A percentile compares a stretch with the other conserved stretches of the same genome.
These are phyloP conservation scores for Aurelia sp. DNA, from an alignment of 30 jellyfish, hydroid and myxozoan genomes.

Conservation along the genomic window DNA sequence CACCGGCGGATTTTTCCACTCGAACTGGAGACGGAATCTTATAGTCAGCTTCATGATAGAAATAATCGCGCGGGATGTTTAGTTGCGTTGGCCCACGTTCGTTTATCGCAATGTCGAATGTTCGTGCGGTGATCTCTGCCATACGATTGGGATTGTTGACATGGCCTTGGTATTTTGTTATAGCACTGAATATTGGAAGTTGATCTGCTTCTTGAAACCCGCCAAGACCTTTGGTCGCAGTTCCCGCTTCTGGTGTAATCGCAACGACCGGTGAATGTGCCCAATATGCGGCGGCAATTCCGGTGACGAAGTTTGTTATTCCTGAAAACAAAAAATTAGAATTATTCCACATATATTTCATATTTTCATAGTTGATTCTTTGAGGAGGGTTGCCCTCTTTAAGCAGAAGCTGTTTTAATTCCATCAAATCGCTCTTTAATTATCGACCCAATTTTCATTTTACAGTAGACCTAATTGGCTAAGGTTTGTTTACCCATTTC, in stretches of 20 bases:
- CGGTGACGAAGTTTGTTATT: conserved; percentile 84
- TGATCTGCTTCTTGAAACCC: conserved; percentile 94
- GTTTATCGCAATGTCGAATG: conserved; percentile 83
- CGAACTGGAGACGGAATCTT: conserved; percentile 72
- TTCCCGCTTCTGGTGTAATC: conserved; percentile 96
- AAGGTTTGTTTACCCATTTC: too few species aligned
- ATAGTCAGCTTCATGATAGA: conserved; percentile 76
- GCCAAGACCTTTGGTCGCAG: conserved; percentile 85
- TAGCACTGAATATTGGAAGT: conserved; percentile 67
- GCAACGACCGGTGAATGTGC: conserved; percentile 92
- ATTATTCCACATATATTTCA: background rate
- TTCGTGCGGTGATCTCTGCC: conserved; percentile 87
- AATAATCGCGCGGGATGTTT: conserved; percentile 87
- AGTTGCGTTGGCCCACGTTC: conserved; percentile 93
- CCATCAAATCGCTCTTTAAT: too few species aligned
- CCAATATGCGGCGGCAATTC: conserved; percentile 94
- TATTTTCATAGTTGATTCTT: too few species aligned
- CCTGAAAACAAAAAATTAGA: conserved; percentile 40
- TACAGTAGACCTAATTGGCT: too few species aligned
- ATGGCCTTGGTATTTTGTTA: conserved; percentile 88
- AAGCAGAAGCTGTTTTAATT: too few species aligned
- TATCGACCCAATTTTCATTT: too few species aligned
- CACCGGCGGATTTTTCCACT: conserved; percentile 82
- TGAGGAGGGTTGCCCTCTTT: too few species aligned
- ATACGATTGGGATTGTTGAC: conserved; percentile 87